Evolutionary conservation across 2,113 vertebrate genomes (phyloP), one percentile per base, ranked within the genome.

Genomic region (Vulpes vulpes): DNA sequence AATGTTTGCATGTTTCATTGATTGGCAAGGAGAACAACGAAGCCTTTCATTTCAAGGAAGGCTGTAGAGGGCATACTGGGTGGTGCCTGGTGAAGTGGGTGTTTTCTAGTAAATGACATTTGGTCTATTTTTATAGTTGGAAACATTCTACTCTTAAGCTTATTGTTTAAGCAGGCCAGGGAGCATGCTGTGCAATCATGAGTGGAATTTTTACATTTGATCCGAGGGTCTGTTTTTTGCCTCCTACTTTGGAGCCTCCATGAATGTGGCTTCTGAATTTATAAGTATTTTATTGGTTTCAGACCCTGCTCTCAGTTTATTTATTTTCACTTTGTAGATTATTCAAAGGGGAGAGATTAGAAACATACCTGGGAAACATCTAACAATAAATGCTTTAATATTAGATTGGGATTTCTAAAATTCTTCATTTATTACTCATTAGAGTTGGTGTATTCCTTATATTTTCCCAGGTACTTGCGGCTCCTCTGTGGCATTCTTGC

Each of bases 121-220:
- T 59, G 38, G 35, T 96, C 95, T 97, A 49, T 97, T 98, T 98
- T 97, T 88, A 55, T 69, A 94, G 91, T 69, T 94, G 96, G 89
- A 96, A 82, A 94, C 92, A 60, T 71, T 90, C 83, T 92, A 2
- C 64, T 90, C 89, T 73, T 81, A 65, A 90, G 85, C 16, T 88
- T 89, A 69, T 95, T 97, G 93, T 94, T 89, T n/a, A 69, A 93
- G 60, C 53, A 71, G 60, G 15, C 95, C 89, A 23, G 76, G 59
- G 49, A 71, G n/a, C 80, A 32, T 62, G 74, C 82, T 62, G 64
- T 86, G 83, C 55, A 83, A 3, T 85, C 80, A 43, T 32, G 43
- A 81, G 76, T 95, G 82, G 86, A 69, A 94, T 79, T 95, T 89
- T 76, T 80, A 69, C 43, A 81, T 90, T 92, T 95, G 57, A 94